phyloP scores from a whole-genome alignment of 2,113 vertebrate species.

The Tenrec ecaudatus region DNA sequence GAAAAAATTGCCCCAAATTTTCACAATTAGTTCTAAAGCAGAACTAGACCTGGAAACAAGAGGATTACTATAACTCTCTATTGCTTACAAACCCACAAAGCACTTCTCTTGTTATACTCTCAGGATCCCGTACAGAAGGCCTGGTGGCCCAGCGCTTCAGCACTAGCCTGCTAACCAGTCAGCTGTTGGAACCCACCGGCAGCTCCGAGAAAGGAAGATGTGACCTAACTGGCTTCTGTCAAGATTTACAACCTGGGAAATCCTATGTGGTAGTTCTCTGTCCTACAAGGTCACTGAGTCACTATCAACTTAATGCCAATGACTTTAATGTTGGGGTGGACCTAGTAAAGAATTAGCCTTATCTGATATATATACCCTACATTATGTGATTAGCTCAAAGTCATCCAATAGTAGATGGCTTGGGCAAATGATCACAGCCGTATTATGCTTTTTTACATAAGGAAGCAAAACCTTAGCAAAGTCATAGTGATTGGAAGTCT shows the following conservation, averaged over 20 bases:
- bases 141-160: neutral
- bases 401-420: neutral
- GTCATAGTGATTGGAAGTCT: neutral
- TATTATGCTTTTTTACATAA: neutral
- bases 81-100: neutral
- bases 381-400: slow-evolving; percentile 22
- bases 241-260: neutral
- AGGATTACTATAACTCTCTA: neutral
- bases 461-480: neutral
- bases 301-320: neutral
- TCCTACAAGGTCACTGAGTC: neutral
- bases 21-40: neutral
- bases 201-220: neutral
- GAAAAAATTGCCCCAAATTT: slow-evolving; percentile 11
- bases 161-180: neutral
- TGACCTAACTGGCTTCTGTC: neutral
- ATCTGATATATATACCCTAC: neutral
- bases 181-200: neutral
- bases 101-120: neutral
- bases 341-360: neutral
- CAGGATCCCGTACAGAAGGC: neutral
- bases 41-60: neutral
- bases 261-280: neutral
- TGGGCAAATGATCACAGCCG: neutral
- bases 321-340: neutral